These are phyloP conservation scores for Sciurus carolinensis DNA, from an alignment of 2,797 vertebrate species.

Conservation along the genomic window DNA sequence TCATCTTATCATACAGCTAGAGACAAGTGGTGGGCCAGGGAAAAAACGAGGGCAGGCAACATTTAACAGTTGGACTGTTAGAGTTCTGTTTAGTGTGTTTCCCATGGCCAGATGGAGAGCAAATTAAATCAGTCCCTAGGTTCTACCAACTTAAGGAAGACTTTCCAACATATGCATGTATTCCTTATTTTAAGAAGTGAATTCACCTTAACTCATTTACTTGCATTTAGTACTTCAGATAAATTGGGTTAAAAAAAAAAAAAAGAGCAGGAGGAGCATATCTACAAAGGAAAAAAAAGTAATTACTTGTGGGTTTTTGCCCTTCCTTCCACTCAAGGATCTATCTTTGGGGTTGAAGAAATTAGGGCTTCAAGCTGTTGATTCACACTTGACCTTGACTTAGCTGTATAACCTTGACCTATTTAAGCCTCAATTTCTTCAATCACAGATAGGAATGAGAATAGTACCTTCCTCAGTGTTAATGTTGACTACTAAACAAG, in stretches of 20 bases:
- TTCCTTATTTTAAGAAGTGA: not conserved
- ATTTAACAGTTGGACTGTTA: not conserved
- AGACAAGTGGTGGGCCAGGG: not conserved
- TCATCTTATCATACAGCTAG: not conserved
- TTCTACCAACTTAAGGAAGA: slow-evolving; percentile 11
- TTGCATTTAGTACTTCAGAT: slow-evolving; percentile 19
- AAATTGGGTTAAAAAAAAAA: not conserved
- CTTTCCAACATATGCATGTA: not conserved
- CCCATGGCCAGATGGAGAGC: slow-evolving; percentile 3
- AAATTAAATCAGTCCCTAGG: not conserved
- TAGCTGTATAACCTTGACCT: not conserved
- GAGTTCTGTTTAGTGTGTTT: not conserved
- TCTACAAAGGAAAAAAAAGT: not conserved
- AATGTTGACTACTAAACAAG: not conserved
- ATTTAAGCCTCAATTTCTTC: not conserved
- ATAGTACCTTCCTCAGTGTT: not conserved
- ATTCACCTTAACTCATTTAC: slow-evolving; percentile 9
- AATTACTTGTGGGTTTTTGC: not conserved
- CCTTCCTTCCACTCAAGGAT: not conserved
- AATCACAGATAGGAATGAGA: not conserved
- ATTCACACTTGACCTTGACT: not conserved
- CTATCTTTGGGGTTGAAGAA: not conserved
- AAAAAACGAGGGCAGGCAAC: not conserved
- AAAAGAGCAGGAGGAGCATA: not conserved
- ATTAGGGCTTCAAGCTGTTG: not conserved